Base-by-base conservation (phyloP, 2,113 vertebrate genomes). In the Brienomyrus brachyistius region DNA sequence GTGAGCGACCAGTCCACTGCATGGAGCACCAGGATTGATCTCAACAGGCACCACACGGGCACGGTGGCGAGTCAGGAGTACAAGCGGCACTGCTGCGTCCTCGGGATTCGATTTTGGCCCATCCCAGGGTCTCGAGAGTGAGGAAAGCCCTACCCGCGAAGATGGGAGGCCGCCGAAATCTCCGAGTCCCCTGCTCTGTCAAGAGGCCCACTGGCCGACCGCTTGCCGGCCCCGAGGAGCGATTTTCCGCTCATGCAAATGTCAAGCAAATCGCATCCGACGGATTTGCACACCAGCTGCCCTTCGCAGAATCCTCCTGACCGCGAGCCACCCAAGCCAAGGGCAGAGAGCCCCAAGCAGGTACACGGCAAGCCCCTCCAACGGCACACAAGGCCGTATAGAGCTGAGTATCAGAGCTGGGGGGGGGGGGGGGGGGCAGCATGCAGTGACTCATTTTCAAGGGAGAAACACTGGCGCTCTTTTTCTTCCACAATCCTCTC, bases 201-300 rank as follows among this genome's bases (percentile, higher is more conserved):
- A 4, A 19, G 21, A 23, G 35, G 8, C 3, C 80, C 74, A 31
- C 19, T 17, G 27, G 50, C 54, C 21, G 8, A 31, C 31, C 21
- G 23, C 47, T 45, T 3, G 4, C 56, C 10, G 3, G 45, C 23
- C 45, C 54, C 0, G 45, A 59, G n/a, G 23, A 74, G 89, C 66
- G 5, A 47, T 15, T 27, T n/a, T 23, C 43, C 43, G 4, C 27
- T 47, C 59, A 90, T 52, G 84, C 84, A 88, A 52, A 80, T 90
- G 52, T 88, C 66, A 52, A 74, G 40, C 51, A 90, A 86, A 27
- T 85, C 66, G 15, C 48, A 86, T 47, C 89, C 31, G 35, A 87
- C 3, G 21, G 47, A 84, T 85, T 59, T 52, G 80, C 84, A 85
- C 31, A 87, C 59, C 54, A 17, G 80, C 89, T 62, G 47, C n/a